Base-by-base conservation (phyloP, 37 sponge, comb jelly and placozoan genomes). In the Theonella swinhoei region DNA sequence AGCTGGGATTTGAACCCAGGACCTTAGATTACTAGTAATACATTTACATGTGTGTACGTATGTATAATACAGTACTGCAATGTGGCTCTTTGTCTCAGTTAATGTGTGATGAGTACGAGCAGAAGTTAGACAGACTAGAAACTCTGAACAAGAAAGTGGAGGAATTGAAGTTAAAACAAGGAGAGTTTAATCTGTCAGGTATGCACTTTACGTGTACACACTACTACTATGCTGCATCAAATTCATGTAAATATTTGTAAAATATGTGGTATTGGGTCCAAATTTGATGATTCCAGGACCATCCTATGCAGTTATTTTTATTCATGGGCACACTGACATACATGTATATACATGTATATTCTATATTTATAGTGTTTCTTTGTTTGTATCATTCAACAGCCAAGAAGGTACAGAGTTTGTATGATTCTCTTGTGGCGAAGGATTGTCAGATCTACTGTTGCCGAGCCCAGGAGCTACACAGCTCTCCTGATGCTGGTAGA, bases 381-480 rank as follows among this genome's bases (percentile, higher is more conserved):
- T 58, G 11, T 58, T 58, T 58, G 19, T 58, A 19, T 58, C 19
- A 58, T 11, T n/a, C n/a, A n/a, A n/a, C 69, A 90, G 94, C 75
- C 32, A 79, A 87, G 64, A 87, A 72, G 81, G 72, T 85, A 11
- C 88, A 94, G 64, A 81, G 67, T 34, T 59, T 94, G 9, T 87
- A 90, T 63, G 91, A 87, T 1, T 68, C 77, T 0, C 68, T 94
- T 30, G 88, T 83, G 68, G 63, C 36, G 71, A 88, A 78, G 80
- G 85, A 92, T 43, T 77, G 83, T 34, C 78, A 87, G 80, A 83
- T 90, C 76, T 94, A 90, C 82, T 90, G 84, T 58, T 39, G 79
- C 72, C 43, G 86, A 32, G 93, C 83, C 2, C 68, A 62, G 62
- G 83, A 87, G 69, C 42, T 83, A 64, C 87, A 87, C 80, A 33